These are phyloP conservation scores for Tupaia tana DNA, from an alignment of 2,113 vertebrate genomes.

Conservation along the genomic window DNA sequence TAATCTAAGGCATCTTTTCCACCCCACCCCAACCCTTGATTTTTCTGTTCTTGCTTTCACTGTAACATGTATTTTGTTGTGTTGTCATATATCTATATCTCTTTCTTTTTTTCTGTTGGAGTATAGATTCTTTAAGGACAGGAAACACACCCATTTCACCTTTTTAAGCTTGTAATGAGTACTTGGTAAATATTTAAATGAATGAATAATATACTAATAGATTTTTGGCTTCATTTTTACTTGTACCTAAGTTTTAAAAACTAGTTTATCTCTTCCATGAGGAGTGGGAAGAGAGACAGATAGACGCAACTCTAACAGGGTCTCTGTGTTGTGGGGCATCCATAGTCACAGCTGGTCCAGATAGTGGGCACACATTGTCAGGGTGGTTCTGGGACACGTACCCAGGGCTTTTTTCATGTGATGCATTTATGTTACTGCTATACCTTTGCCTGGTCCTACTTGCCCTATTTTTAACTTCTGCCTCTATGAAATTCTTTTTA, in stretches of 20 bases:
- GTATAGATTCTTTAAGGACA: background rate
- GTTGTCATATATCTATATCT: background rate
- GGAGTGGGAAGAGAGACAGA: too few species aligned
- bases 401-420: too few species aligned
- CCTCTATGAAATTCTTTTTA: background rate
- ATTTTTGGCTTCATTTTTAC: slow-evolving; percentile 54
- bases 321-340: too few species aligned
- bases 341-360: too few species aligned
- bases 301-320: too few species aligned
- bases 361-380: too few species aligned
- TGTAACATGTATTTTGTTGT: background rate
- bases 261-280: too few species aligned
- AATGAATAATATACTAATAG: slow-evolving; percentile 23
- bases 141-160: background rate
- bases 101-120: background rate
- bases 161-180: background rate
- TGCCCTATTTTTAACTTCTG: background rate
- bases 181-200: slow-evolving; percentile 13
- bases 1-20: background rate
- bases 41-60: background rate
- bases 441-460: too few species aligned
- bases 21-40: background rate
- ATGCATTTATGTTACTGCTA: too few species aligned
- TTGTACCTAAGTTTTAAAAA: background rate
- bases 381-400: too few species aligned